Conservation (phyloP, 2,797 vertebrate genomes). For the Crocidura indochinensis region DNA sequence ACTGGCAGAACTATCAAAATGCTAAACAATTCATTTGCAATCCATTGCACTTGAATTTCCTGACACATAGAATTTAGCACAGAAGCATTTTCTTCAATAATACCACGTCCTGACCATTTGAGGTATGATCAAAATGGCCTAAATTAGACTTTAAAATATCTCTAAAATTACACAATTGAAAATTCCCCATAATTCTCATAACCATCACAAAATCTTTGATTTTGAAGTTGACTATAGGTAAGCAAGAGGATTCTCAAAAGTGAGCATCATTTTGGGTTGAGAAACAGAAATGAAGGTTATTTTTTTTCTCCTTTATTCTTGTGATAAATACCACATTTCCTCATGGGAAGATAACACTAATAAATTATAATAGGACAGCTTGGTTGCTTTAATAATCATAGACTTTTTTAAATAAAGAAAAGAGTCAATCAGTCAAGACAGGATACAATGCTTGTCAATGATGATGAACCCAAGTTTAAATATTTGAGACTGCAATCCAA, state of each 20-base stretch:
- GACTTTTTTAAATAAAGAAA: not conserved
- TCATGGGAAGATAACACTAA: not conserved
- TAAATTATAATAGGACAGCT: not conserved
- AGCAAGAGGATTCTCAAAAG: not conserved
- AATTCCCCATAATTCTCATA: not conserved
- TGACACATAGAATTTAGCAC: not conserved
- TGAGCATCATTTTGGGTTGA: constrained; percentile 4
- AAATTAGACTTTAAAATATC: not conserved
- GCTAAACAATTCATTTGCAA: not conserved
- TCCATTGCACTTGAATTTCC: constrained; percentile 24
- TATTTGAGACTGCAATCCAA: not conserved
- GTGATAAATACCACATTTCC: not conserved
- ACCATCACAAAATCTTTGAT: not conserved
- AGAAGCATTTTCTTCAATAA: not conserved
- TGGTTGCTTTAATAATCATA: not conserved
- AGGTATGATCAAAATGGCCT: not conserved
- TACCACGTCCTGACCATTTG: not conserved
- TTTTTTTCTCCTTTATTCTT: not conserved
- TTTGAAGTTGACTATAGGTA: not conserved
- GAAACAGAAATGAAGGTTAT: not conserved
- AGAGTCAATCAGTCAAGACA: constrained; percentile 8
- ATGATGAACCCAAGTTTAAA: constrained; percentile 40
- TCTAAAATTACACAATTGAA: not conserved
- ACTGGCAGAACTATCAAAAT: not conserved
- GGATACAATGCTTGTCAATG: not conserved